phyloP scores from a whole-genome alignment of 2,888 invertebrate species.

The Uloborus plumipes region DNA sequence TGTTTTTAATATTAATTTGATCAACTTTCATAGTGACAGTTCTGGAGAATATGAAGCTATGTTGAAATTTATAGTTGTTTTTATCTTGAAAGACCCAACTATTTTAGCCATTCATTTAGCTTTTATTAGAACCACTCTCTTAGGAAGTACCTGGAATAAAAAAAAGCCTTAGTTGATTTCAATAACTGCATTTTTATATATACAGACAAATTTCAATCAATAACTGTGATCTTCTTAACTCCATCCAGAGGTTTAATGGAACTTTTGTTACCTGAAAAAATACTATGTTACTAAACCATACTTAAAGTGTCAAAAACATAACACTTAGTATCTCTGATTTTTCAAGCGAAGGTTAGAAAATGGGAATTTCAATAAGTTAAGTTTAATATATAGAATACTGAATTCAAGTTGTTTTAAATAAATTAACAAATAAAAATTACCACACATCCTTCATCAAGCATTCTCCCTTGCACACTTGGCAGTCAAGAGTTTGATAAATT shows the following conservation, averaged over 20 bases:
- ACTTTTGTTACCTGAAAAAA: conserved; percentile 59
- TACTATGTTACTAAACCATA: conserved; percentile 53
- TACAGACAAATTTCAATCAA: conserved; percentile 9
- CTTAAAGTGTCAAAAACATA: conserved; percentile 41
- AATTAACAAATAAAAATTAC: not conserved
- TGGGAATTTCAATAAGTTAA: too few relatives aligned
- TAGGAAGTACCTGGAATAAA: conserved; percentile 50
- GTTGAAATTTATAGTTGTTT: too few relatives aligned
- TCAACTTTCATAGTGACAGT: too few relatives aligned
- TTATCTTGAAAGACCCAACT: too few relatives aligned
- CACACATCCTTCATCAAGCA: conserved; percentile 14
- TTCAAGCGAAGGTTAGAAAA: too few relatives aligned
- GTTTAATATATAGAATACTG: too few relatives aligned
- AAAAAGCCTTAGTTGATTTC: conserved; percentile 34
- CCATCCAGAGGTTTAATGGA: conserved; percentile 14
- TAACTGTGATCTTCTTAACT: conserved; percentile 35
- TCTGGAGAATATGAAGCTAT: too few relatives aligned
- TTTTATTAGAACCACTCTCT: conserved; percentile 6
- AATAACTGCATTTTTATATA: conserved; percentile 17
- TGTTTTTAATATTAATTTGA: too few relatives aligned
- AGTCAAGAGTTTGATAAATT: conserved; percentile 20
- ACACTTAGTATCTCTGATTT: conserved; percentile 8
- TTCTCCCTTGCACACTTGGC: conserved; percentile 15
- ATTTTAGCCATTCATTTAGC: too few relatives aligned
- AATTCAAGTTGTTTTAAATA: too few relatives aligned